Conservation (phyloP, 2,888 invertebrate genomes). For the Nematopogon swammerdamellus region DNA sequence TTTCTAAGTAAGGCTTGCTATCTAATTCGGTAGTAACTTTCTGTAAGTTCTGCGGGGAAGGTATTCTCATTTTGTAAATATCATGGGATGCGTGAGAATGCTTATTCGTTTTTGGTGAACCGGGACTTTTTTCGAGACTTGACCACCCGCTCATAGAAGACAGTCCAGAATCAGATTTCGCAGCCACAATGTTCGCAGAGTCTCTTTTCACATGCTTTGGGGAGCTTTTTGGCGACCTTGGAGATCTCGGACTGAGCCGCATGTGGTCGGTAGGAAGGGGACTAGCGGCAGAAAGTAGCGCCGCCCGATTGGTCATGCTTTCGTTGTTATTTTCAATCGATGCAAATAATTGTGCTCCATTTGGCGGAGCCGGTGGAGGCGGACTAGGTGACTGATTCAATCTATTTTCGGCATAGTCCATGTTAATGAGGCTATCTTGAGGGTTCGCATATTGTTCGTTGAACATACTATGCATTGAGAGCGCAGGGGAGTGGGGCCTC, state of each 20-base stretch:
- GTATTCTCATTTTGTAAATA: constrained; percentile 35
- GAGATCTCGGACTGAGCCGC: constrained; percentile 65
- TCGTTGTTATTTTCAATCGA: constrained; percentile 35
- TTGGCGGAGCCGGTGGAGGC: constrained; percentile 78
- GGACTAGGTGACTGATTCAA: constrained; percentile 63
- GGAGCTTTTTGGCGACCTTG: constrained; percentile 69
- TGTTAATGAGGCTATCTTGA: constrained; percentile 35
- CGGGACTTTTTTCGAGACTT: constrained; percentile 80
- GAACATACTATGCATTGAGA: constrained; percentile 62
- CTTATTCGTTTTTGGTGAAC: constrained; percentile 66
- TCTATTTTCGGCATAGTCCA: constrained; percentile 48
- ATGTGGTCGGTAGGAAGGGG: constrained; percentile 38
- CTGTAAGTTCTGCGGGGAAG: constrained; percentile 39
- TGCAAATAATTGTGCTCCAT: constrained; percentile 53
- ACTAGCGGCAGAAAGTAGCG: constrained; percentile 30
- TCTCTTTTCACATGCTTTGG: constrained; percentile 65
- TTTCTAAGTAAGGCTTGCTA: constrained; percentile 51
- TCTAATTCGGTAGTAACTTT: constrained; percentile 37
- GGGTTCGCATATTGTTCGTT: constrained; percentile 59
- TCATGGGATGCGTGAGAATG: constrained; percentile 35
- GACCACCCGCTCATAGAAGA: constrained; percentile 88
- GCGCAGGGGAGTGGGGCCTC: constrained; percentile 59
- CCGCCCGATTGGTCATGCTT: constrained; percentile 21
- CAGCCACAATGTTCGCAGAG: constrained; percentile 61
- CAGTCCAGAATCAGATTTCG: constrained; percentile 82